Evolutionary conservation across 2,888 invertebrate genomes (phyloP).

Genomic region (Hirudinaria manillensis): DNA sequence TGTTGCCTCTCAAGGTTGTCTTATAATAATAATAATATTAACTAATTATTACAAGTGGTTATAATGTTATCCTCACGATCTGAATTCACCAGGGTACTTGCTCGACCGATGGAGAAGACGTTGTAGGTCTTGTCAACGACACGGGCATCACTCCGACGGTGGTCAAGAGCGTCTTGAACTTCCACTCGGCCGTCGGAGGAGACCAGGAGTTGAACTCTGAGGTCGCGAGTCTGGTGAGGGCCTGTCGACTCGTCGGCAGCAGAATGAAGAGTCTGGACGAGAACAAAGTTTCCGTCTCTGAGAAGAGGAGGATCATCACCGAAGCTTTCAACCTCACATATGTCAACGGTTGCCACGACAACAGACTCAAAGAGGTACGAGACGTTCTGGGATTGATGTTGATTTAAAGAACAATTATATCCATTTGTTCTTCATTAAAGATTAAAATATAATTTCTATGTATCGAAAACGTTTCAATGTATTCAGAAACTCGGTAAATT

Average conservation of each 20-base stretch:
- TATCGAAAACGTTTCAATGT: neutral
- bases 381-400: neutral
- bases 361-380: slow-evolving; percentile 13
- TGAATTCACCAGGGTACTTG: no score
- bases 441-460: no score
- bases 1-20: slow-evolving; percentile 48
- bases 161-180: slow-evolving; percentile 5
- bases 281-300: neutral
- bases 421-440: no score
- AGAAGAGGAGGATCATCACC: neutral
- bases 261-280: neutral
- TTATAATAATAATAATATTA: no score
- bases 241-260: neutral
- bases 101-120: slow-evolving; percentile 12
- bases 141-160: neutral
- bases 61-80: no score
- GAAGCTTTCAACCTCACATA: neutral
- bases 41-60: no score
- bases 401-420: neutral
- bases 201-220: neutral
- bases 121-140: neutral
- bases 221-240: slow-evolving; percentile 9
- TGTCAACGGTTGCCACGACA: slow-evolving; percentile 17
- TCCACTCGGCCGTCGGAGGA: neutral
- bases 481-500: neutral